Percentiles rank a stretch among this genome's conserved stretches.
phyloP scores from a whole-genome alignment of 2,797 vertebrate species.

The Gambusia yucatana region DNA sequence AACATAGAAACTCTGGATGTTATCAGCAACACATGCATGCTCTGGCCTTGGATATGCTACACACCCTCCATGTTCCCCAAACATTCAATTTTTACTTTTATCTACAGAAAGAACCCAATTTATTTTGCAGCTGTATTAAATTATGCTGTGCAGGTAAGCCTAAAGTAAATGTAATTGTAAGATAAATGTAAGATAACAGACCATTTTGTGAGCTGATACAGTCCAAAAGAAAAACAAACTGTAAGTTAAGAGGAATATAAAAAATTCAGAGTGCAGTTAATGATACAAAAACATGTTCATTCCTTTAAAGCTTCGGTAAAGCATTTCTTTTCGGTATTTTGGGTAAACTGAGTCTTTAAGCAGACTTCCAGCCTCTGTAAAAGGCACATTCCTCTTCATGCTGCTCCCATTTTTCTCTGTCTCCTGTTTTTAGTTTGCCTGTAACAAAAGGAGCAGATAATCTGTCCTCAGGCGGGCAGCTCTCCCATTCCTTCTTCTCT shows the following conservation, averaged over 20 bases:
- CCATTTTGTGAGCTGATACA: not conserved
- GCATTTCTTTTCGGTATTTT: constrained; percentile 1
- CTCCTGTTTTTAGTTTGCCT: constrained; percentile 49
- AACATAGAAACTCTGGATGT: not conserved
- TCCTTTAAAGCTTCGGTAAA: not conserved
- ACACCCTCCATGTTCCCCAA: not conserved
- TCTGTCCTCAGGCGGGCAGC: constrained; percentile 63
- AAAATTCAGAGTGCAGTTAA: not conserved
- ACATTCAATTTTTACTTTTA: not conserved
- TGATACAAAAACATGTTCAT: not conserved
- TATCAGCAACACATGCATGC: not conserved
- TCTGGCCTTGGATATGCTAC: not conserved
- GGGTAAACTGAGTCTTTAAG: constrained; percentile 44
- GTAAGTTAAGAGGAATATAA: not conserved
- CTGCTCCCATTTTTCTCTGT: constrained; percentile 30
- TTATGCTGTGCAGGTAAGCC: not conserved
- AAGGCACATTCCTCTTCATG: constrained; percentile 34
- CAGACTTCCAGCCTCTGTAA: constrained; percentile 49
- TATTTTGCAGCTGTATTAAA: not conserved
- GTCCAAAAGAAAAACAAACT: not conserved
- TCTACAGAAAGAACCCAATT: not conserved
- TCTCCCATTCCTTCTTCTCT: constrained; percentile 54
- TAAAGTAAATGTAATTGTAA: not conserved
- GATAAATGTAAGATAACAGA: not conserved
- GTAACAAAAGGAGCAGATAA: constrained; percentile 67